phyloP scores from a whole-genome alignment of 2,113 vertebrate species.

The Cromileptes altivelis region DNA sequence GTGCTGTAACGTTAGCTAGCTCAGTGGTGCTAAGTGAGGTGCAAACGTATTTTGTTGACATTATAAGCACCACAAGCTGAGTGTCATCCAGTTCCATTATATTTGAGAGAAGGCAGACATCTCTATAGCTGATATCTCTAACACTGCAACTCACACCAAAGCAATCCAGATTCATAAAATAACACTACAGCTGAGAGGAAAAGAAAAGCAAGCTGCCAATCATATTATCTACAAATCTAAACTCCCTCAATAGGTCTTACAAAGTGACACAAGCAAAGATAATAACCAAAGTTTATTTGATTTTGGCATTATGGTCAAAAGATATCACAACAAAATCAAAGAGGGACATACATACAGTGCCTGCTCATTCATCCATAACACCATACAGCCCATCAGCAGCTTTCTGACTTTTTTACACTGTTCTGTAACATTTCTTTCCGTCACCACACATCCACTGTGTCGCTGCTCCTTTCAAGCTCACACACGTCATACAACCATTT shows the following conservation, averaged over 20 bases:
- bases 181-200: too few species aligned
- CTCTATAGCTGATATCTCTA: too few species aligned
- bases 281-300: conserved; percentile 80
- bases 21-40: too few species aligned
- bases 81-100: too few species aligned
- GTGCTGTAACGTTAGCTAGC: too few species aligned
- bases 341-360: conserved; percentile 46
- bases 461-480: conserved; percentile 18
- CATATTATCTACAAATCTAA: too few species aligned
- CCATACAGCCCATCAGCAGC: conserved; percentile 27
- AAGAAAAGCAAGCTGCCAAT: not conserved
- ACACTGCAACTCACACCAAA: too few species aligned
- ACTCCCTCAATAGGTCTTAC: not conserved
- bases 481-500: conserved; percentile 29
- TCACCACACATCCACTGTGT: conserved; percentile 24
- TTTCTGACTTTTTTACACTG: conserved; percentile 48
- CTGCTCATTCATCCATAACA: conserved; percentile 47
- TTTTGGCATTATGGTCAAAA: conserved; percentile 71
- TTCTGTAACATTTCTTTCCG: conserved; percentile 44
- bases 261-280: conserved; percentile 33
- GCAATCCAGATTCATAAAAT: too few species aligned
- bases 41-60: too few species aligned
- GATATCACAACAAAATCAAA: conserved; percentile 73
- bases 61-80: too few species aligned
- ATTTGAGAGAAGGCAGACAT: too few species aligned